Conservation (phyloP, 2,113 vertebrate species). For the Campylomormyrus numenius region DNA sequence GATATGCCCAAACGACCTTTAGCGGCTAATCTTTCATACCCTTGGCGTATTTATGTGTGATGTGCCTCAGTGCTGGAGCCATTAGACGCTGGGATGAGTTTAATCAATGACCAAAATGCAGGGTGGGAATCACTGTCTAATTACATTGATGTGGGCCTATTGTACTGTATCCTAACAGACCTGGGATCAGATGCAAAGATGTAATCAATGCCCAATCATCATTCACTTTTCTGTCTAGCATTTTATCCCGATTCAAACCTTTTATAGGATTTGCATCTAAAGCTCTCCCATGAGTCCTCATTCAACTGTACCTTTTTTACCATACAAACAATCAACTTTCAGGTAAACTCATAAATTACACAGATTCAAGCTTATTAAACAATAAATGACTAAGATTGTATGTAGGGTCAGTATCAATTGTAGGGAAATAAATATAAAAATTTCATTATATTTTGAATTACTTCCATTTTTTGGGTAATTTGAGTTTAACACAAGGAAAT, state of each 20-base stretch:
- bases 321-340: neutral
- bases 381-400: neutral
- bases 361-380: neutral
- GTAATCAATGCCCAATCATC: constrained; percentile 2
- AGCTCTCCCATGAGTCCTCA: neutral
- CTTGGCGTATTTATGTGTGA: neutral
- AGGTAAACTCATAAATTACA: neutral
- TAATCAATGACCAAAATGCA: constrained; percentile 7
- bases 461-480: neutral
- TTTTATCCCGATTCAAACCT: neutral
- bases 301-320: neutral
- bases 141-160: neutral
- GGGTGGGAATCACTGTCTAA: constrained; percentile 2
- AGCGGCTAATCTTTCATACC: neutral
- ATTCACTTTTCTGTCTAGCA: neutral
- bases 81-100: neutral
- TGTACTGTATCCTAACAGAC: constrained; percentile 1
- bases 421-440: neutral
- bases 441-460: neutral
- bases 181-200: constrained; percentile 9
- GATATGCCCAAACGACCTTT: neutral
- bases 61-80: neutral
- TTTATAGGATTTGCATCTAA: neutral
- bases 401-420: neutral
- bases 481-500: neutral